Evolutionary conservation across 2,888 invertebrate genomes (phyloP).

Genomic region (Ischnus inquisitorius): DNA sequence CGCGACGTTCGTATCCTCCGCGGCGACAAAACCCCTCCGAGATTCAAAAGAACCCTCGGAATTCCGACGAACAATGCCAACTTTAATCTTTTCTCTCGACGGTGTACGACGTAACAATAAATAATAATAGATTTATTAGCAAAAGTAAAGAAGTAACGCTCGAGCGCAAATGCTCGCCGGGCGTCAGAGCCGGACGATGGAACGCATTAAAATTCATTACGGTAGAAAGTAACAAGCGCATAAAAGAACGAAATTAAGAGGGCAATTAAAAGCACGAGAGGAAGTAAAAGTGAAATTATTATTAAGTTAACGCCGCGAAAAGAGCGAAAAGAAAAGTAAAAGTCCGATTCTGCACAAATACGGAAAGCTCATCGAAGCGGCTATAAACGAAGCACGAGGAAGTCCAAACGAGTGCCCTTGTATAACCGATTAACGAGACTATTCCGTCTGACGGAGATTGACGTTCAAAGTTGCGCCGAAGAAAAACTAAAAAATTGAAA

Average conservation of each 20-base stretch:
- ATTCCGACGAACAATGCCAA: not conserved
- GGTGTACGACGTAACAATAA: not conserved
- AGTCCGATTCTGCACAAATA: not conserved
- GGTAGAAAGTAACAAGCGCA: not conserved
- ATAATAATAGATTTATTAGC: conserved; percentile 3
- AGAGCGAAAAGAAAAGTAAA: not conserved
- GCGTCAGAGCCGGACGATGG: not conserved
- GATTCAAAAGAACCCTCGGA: conserved; percentile 31
- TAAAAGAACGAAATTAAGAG: not conserved
- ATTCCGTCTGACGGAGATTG: conserved; percentile 1
- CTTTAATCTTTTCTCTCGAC: not conserved
- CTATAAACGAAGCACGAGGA: not conserved
- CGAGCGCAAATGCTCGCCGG: not conserved
- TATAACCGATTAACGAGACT: not conserved
- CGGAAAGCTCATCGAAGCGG: conserved; percentile 2
- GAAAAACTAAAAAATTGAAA: not conserved
- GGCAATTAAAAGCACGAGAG: not conserved
- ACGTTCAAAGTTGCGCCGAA: not conserved
- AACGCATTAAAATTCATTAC: not conserved
- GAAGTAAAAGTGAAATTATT: conserved; percentile 13
- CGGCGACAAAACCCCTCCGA: conserved; percentile 29
- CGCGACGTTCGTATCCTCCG: conserved; percentile 60
- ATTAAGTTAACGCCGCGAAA: not conserved
- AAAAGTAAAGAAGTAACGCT: not conserved
- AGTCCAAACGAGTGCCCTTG: not conserved